A percentile compares a stretch with the other conserved stretches of the same genome.
These are phyloP conservation scores for Eristalis pertinax DNA, from an alignment of 2,888 invertebrate species.

Conservation along the genomic window DNA sequence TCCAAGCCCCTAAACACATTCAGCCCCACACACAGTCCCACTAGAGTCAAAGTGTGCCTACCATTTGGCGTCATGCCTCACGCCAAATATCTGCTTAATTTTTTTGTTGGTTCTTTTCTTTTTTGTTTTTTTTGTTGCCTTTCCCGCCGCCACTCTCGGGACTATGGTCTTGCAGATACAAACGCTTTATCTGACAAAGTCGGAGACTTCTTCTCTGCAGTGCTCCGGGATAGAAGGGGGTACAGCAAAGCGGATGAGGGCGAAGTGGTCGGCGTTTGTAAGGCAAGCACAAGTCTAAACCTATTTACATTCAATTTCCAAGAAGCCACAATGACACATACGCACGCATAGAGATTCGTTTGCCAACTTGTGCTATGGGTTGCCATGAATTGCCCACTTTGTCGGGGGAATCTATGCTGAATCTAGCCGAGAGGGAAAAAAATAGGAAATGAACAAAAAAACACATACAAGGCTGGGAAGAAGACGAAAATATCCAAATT, in stretches of 20 bases:
- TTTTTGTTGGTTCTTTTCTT: background rate
- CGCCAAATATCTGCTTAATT: background rate
- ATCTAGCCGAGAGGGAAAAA: background rate
- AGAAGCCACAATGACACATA: background rate
- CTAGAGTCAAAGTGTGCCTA: background rate
- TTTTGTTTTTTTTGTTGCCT: too few relatives aligned
- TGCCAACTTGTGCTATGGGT: background rate
- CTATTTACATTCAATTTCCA: constrained; percentile 21
- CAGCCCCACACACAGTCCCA: background rate
- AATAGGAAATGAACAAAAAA: background rate
- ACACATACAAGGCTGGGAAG: background rate
- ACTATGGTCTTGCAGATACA: background rate
- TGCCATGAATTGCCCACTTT: constrained; percentile 11
- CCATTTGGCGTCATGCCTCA: background rate
- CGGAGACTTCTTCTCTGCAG: background rate
- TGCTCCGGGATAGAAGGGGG: background rate
- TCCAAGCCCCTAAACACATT: background rate
- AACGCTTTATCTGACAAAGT: background rate
- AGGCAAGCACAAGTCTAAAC: background rate
- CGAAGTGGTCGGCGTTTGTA: background rate
- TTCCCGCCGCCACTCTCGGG: background rate
- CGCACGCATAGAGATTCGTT: background rate
- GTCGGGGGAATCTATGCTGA: constrained; percentile 1
- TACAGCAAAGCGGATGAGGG: background rate
- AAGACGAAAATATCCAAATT: background rate